phyloP scores from a whole-genome alignment of 2,797 vertebrate genomes.

The Triplophysa bombifrons region DNA sequence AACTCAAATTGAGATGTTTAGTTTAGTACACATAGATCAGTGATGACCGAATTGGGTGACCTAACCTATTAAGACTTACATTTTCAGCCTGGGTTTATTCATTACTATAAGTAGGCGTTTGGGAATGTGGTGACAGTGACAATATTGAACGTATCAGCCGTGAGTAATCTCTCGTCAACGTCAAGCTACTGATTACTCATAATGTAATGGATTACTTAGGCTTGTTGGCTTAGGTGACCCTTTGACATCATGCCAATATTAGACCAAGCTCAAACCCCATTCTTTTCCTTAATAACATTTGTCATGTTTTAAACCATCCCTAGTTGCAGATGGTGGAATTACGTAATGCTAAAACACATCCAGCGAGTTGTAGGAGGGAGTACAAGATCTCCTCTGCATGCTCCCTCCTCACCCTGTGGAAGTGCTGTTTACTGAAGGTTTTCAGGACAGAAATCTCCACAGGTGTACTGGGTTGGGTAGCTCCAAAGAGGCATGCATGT shows the following conservation, averaged over 20 bases:
- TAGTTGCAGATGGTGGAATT: slow-evolving; percentile 23
- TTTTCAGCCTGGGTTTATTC: neutral
- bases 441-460: neutral
- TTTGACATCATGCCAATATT: neutral
- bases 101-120: neutral
- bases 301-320: slow-evolving; percentile 14
- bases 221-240: neutral
- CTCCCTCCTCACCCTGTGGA: neutral
- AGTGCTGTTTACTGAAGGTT: neutral
- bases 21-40: too few species aligned
- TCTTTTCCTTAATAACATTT: neutral
- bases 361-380: neutral
- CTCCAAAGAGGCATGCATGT: neutral
- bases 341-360: neutral
- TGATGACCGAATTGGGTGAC: neutral
- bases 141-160: neutral
- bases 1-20: neutral
- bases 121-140: neutral
- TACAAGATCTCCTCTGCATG: neutral
- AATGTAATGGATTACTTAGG: neutral
- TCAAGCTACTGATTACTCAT: neutral
- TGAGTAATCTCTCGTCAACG: neutral
- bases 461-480: neutral
- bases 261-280: slow-evolving; percentile 2
- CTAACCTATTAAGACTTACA: neutral